These are phyloP conservation scores for Rhadinocentrus ornatus DNA, from an alignment of 2,797 vertebrate genomes.

Conservation along the genomic window DNA sequence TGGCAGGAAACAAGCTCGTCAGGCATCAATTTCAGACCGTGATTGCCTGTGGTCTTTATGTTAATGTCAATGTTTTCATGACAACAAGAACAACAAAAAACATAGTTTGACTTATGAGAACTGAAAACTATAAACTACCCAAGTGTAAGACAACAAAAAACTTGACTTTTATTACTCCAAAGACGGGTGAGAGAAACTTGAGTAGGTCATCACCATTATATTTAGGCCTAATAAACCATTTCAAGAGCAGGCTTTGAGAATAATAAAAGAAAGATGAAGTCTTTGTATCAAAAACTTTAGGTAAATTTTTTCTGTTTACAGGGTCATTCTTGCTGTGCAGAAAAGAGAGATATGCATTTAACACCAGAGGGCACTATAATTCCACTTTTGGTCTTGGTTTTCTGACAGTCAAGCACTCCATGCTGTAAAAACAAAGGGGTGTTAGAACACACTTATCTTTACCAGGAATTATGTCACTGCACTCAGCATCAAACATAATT, in stretches of 20 bases:
- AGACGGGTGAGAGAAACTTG: neutral
- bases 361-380: constrained; percentile 74
- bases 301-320: neutral
- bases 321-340: no score
- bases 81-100: neutral
- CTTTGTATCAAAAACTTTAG: neutral
- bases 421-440: constrained; percentile 36
- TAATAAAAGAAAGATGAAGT: neutral
- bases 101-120: neutral
- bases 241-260: neutral
- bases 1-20: neutral
- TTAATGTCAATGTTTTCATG: neutral
- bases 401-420: constrained; percentile 12
- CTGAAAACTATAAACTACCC: neutral
- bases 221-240: neutral
- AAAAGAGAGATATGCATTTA: neutral
- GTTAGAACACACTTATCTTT: constrained; percentile 5
- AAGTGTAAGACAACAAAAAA: neutral
- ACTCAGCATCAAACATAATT: neutral
- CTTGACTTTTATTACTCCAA: neutral
- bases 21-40: neutral
- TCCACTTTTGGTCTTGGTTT: constrained; percentile 20
- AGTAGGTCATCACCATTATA: neutral
- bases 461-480: neutral
- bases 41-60: neutral